Conservation (phyloP, 2,113 vertebrate species). For the Scophthalmus maximus region DNA sequence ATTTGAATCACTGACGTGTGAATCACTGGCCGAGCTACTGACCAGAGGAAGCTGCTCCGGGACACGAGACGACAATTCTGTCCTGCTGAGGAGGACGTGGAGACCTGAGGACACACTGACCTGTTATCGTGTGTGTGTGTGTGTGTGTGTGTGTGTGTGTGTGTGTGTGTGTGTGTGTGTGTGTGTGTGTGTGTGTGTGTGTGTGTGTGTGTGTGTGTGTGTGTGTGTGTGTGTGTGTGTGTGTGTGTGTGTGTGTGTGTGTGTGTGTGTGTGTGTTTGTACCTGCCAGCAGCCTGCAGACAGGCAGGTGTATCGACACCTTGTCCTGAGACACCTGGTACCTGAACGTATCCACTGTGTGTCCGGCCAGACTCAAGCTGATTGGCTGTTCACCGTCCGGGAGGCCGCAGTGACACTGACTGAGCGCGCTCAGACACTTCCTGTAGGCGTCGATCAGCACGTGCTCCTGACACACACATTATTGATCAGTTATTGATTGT, state of each 20-base stretch:
- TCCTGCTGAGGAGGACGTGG: constrained; percentile 95
- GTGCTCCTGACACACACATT: constrained; percentile 84
- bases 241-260: not conserved
- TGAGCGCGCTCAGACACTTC: constrained; percentile 90
- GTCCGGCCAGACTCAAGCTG: constrained; percentile 91
- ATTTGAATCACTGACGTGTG: not conserved
- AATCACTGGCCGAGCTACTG: constrained; percentile 61
- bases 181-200: not conserved
- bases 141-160: not conserved
- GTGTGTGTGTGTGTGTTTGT: constrained; percentile 23
- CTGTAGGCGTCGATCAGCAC: constrained; percentile 96
- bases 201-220: constrained; percentile 23
- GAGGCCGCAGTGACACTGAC: constrained; percentile 91
- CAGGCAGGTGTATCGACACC: constrained; percentile 97
- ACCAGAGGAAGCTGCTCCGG: constrained; percentile 97
- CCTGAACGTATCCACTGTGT: constrained; percentile 94
- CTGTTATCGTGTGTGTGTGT: not conserved
- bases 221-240: not conserved
- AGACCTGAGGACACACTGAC: constrained; percentile 83
- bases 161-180: constrained; percentile 14
- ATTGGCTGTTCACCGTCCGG: constrained; percentile 95
- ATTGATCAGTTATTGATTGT: too few species aligned
- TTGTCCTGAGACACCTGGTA: constrained; percentile 98
- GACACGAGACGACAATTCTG: constrained; percentile 92
- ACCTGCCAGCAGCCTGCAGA: constrained; percentile 97